phyloP scores from a whole-genome alignment of 2,888 invertebrate genomes.

The Sipha maydis region DNA sequence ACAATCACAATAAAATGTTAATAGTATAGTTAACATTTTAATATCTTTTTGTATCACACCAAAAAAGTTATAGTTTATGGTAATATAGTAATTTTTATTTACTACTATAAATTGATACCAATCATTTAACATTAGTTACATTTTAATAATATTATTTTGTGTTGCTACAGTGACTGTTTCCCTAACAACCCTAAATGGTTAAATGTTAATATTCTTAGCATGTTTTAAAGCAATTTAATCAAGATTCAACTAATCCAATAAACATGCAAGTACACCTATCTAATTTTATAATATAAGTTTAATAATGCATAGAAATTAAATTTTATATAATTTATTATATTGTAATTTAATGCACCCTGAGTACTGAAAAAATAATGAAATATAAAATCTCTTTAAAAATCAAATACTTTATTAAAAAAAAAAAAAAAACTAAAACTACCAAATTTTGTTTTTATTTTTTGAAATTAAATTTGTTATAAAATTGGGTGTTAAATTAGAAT shows the following conservation, averaged over 20 bases:
- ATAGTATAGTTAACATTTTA: neutral
- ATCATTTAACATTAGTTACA: neutral
- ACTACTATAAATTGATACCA: neutral
- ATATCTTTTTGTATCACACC: neutral
- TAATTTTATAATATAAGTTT: neutral
- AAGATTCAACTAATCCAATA: neutral
- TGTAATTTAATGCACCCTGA: too few relatives aligned
- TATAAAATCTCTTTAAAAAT: too few relatives aligned
- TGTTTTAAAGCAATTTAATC: slow-evolving; percentile 6
- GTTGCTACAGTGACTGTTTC: slow-evolving; percentile 14
- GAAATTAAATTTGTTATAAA: too few relatives aligned
- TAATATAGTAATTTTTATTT: neutral
- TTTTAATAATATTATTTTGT: neutral
- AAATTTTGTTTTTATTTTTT: too few relatives aligned
- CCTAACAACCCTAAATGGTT: neutral
- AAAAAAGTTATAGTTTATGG: neutral
- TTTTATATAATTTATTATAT: too few relatives aligned
- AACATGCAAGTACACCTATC: neutral
- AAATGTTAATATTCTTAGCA: slow-evolving; percentile 15
- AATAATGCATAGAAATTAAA: neutral
- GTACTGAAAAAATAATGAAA: too few relatives aligned
- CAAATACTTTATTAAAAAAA: too few relatives aligned
- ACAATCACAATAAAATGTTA: neutral
- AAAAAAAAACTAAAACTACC: too few relatives aligned
- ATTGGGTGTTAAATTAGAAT: too few relatives aligned